A percentile compares a stretch with the other conserved stretches of the same genome.
These are phyloP conservation scores for Drosophila guanche DNA, from an alignment of 1,140 invertebrate genomes.

Conservation along the genomic window DNA sequence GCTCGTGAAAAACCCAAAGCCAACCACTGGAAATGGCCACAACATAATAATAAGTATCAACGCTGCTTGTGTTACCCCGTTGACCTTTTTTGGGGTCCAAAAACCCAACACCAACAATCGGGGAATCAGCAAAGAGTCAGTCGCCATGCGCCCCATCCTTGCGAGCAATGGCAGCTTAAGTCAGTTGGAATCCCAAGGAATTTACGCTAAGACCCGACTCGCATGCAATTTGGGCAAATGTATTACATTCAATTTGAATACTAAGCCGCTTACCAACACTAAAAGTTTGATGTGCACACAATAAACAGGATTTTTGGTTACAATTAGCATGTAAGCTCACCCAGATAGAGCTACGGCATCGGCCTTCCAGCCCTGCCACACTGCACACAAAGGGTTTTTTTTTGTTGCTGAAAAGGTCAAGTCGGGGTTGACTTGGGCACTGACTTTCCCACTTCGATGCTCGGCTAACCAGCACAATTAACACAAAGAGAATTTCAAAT, in stretches of 20 bases:
- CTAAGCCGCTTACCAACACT: conserved; percentile 82
- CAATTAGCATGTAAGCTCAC: conserved; percentile 77
- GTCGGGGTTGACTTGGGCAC: conserved; percentile 64
- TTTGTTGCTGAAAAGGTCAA: conserved; percentile 10
- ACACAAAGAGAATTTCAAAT: conserved; percentile 66
- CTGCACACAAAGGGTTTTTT: too few species aligned
- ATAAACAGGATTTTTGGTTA: conserved; percentile 81
- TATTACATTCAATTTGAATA: conserved; percentile 83
- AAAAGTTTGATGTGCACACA: conserved; percentile 82
- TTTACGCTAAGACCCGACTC: conserved; percentile 70
- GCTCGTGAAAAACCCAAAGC: conserved; percentile 38
- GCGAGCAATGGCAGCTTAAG: conserved; percentile 64
- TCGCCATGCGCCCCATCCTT: background rate
- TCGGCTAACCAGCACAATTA: conserved; percentile 68
- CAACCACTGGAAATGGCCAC: conserved; percentile 18
- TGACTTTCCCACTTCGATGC: conserved; percentile 53
- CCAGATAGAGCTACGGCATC: too few species aligned
- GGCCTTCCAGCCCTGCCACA: too few species aligned
- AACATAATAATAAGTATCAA: conserved; percentile 39
- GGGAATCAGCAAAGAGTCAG: conserved; percentile 14
- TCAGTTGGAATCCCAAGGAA: conserved; percentile 61
- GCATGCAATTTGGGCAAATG: conserved; percentile 80
- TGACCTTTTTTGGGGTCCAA: conserved; percentile 40
- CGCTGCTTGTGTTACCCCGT: conserved; percentile 36
- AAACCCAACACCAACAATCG: conserved; percentile 7